Conservation (phyloP, 2,113 vertebrate species). For the Picathartes gymnocephalus region DNA sequence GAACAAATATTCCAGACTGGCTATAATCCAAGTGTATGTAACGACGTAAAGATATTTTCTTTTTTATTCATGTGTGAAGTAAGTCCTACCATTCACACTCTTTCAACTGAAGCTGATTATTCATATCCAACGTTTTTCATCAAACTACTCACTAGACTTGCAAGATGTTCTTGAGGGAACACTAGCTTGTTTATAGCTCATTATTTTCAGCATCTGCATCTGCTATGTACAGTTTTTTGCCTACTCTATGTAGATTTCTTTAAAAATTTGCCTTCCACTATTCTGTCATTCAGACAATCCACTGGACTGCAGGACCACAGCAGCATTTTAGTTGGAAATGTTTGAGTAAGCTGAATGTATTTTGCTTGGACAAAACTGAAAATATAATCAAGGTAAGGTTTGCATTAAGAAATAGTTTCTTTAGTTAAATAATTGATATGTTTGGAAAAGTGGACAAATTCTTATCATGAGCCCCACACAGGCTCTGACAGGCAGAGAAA, state of each 20-base stretch:
- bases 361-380: neutral
- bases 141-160: neutral
- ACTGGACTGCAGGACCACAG: neutral
- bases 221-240: neutral
- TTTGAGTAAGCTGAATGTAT: neutral
- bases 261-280: neutral
- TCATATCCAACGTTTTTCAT: neutral
- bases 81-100: neutral
- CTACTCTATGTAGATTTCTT: neutral
- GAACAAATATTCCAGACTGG: neutral
- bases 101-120: neutral
- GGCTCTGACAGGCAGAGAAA: neutral
- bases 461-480: neutral
- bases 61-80: neutral
- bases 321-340: neutral
- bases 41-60: neutral
- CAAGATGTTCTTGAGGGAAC: neutral
- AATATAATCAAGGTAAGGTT: neutral
- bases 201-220: neutral
- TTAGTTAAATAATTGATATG: neutral
- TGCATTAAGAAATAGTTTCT: neutral
- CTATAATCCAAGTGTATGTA: neutral
- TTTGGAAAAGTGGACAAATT: neutral
- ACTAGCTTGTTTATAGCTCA: neutral
- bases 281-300: neutral